Base-by-base conservation (phyloP, 2,113 vertebrate species). In the Cyprinus carpio region DNA sequence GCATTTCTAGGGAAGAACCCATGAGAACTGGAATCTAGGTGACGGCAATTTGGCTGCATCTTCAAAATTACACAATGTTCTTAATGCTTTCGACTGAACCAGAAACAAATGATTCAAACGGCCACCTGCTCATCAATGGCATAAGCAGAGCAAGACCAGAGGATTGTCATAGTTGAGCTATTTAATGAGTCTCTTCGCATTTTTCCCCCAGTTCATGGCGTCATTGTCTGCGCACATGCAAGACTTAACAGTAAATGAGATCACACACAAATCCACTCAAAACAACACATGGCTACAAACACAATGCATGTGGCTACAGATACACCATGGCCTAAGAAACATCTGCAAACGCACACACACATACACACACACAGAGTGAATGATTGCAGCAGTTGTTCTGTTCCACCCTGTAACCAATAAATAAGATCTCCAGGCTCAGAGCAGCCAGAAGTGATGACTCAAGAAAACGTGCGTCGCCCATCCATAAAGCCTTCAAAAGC, bases 361-460 rank as follows among this genome's bases (percentile, higher is more conserved):
- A 9, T 0, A 75, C 67, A 72, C 78, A 65, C 31, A 40, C 29
- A 56, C 27, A 27, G 29, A 20, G 34, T 75, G 71, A 75, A 62
- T 46, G 34, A 60, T 84, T 43, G 34, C 82, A 84, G 82, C 74
- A 31, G 72, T 65, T 67, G 72, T 77, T 77, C 83, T 77, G 56
- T 84, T 65, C 74, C 58, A 49, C 74, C 74, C 74, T 54, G 23
- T 77, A 49, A 51, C 60, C 27, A 43, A 72, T 90, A 90, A 87
- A 89, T 88, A 86, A 67, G 25, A 65, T 77, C 74, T 84, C 58
- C n/a, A 51, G 6, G 58, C 58, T 77, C 72, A 76, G 60, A 64
- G 81, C 64, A 71, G 81, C 81, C 81, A 71, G 51, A 43, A 71
- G 77, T 27, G 85, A 75, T 87, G 87, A 87, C 78, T 85, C 51